Evolutionary conservation across 2,888 invertebrate species (phyloP).

Genomic region (Catocala sponsa): DNA sequence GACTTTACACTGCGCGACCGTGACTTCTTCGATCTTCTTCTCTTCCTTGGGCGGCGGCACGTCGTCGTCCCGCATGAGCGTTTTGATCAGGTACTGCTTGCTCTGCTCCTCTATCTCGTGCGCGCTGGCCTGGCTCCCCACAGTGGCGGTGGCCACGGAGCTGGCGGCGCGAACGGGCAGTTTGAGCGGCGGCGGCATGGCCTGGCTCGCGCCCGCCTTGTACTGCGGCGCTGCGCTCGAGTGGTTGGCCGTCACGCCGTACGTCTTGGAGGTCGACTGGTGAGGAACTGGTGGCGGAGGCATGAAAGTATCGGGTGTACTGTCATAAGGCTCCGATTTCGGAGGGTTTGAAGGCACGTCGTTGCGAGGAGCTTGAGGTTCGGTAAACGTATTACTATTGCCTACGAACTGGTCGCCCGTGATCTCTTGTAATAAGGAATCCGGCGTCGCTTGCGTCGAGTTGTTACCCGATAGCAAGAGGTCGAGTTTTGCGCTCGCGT

Average conservation of each 20-base stretch:
- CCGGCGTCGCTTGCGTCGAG: constrained; percentile 56
- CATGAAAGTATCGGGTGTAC: constrained; percentile 66
- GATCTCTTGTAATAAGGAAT: constrained; percentile 68
- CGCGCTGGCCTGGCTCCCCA: constrained; percentile 83
- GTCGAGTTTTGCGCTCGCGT: constrained; percentile 78
- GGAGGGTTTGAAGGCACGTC: constrained; percentile 40
- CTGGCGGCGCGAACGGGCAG: constrained; percentile 68
- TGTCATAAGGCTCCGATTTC: constrained; percentile 53
- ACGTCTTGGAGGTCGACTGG: constrained; percentile 61
- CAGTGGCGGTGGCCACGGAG: constrained; percentile 78
- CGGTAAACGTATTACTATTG: constrained; percentile 65
- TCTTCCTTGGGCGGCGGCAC: constrained; percentile 90
- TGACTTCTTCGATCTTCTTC: constrained; percentile 86
- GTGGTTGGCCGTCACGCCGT: constrained; percentile 41
- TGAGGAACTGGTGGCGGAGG: constrained; percentile 74
- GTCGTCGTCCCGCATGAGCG: constrained; percentile 95
- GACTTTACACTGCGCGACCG: constrained; percentile 77
- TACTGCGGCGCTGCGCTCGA: constrained; percentile 11
- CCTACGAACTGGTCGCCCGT: constrained; percentile 63
- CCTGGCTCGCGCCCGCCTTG: constrained; percentile 27
- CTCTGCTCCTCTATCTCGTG: constrained; percentile 90
- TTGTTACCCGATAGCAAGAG: constrained; percentile 60
- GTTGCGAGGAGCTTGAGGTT: constrained; percentile 43
- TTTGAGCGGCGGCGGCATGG: constrained; percentile 78
- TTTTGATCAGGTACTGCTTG: constrained; percentile 95